Percentiles rank a stretch among this genome's conserved stretches.
Evolutionary conservation across 2,888 invertebrate genomes (phyloP).

Genomic region (Punctoribates punctum): DNA sequence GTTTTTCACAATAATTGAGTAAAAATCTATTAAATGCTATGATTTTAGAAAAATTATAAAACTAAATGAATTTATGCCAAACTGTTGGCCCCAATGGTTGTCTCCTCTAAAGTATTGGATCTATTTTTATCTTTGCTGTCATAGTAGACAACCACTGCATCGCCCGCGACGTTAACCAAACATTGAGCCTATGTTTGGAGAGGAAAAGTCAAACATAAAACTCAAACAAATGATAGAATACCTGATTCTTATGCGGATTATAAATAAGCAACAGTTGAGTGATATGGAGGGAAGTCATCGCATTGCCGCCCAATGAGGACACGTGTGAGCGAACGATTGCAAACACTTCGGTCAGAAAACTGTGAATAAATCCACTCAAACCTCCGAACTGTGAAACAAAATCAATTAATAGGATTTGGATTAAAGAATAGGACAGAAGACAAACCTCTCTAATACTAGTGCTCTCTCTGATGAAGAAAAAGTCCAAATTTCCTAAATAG

Average conservation of each 20-base stretch:
- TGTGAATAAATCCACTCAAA: conserved; percentile 87
- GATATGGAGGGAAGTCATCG: conserved; percentile 88
- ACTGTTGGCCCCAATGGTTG: neutral
- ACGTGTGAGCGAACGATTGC: conserved; percentile 91
- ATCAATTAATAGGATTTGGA: conserved; percentile 51
- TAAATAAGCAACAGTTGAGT: conserved; percentile 84
- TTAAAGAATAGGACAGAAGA: neutral
- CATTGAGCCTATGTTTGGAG: conserved; percentile 75
- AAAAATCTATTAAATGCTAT: neutral
- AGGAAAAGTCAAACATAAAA: neutral
- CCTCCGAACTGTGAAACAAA: conserved; percentile 63
- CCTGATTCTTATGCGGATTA: conserved; percentile 95
- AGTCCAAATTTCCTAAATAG: conserved; percentile 83
- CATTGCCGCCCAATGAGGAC: conserved; percentile 87
- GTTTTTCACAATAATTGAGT: no score
- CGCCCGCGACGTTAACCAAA: conserved; percentile 89
- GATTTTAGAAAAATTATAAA: neutral
- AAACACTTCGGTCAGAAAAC: conserved; percentile 85
- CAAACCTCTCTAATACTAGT: conserved; percentile 75
- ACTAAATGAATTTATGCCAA: conserved; percentile 3
- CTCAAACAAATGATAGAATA: conserved; percentile 54
- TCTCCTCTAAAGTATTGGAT: neutral
- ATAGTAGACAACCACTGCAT: conserved; percentile 64
- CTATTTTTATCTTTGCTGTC: conserved; percentile 19
- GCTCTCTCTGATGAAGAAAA: conserved; percentile 92